Base-by-base conservation (phyloP, 2,888 invertebrate species). In the Scaptomyza flava region DNA sequence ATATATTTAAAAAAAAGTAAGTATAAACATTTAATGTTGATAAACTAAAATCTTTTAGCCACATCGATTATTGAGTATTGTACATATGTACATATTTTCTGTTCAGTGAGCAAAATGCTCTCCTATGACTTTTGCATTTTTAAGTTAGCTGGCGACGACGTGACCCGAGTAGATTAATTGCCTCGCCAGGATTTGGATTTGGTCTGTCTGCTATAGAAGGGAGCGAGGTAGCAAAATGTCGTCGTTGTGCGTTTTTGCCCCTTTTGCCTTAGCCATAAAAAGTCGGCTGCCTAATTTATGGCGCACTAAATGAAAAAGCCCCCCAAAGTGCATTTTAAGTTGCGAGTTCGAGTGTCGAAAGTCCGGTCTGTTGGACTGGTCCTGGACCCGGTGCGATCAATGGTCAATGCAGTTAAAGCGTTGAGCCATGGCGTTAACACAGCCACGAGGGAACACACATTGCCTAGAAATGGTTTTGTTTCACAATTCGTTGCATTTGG, bases 311-410 rank as follows among this genome's bases (percentile, higher is more conserved):
- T 76, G 80, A 80, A 80, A 80, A 80, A 72, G 79, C 76, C 72
- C 80, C 79, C 81, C 76, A 78, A 76, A 76, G 80, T 72, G 78
- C 72, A 76, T 80, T 80, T 80, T 69, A 78, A 78, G 81, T 77
- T 79, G 62, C 62, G 75, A 70, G 59, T 75, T 72, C 69, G 72
- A 70, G 62, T 66, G 66, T 20, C 23, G 50, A 34, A 46, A 59
- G 53, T 61, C 45, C 34, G 17, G 42, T 43, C 14, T 11, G 46
- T 38, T 52, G 43, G 56, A 36, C 20, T 3, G 43, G 8, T 31
- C 48, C 48, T 57, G 41, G 17, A 30, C 8, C 41, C 42, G 14
- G 33, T 20, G 20, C 42, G 50, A 60, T 53, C 63, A 34, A 36
- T 63, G 62, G 45, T 23, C 65, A 51, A 52, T 60, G 42, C 69